Evolutionary conservation across 2,888 invertebrate species (phyloP).

Genomic region (Norana najaformis): DNA sequence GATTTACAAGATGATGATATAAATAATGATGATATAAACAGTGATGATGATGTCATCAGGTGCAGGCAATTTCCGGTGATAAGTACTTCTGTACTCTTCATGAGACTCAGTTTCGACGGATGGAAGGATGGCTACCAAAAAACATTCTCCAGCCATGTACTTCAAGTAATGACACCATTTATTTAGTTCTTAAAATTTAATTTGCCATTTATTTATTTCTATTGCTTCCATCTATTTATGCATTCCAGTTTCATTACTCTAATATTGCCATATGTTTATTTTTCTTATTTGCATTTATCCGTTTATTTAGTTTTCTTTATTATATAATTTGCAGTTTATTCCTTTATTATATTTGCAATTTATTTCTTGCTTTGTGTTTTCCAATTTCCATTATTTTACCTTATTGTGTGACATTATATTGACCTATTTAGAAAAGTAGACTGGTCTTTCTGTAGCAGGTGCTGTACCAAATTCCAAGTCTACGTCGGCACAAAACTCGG

Average conservation of each 20-base stretch:
- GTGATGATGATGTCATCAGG: background rate
- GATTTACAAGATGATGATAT: too few relatives aligned
- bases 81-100: background rate
- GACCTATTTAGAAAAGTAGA: background rate
- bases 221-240: background rate
- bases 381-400: background rate
- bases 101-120: background rate
- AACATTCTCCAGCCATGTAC: conserved; percentile 5
- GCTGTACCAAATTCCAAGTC: background rate
- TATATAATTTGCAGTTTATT: too few relatives aligned
- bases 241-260: background rate
- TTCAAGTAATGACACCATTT: background rate
- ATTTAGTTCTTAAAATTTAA: background rate
- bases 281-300: background rate
- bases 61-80: background rate
- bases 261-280: background rate
- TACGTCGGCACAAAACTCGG: background rate
- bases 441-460: background rate
- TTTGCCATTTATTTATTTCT: background rate
- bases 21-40: too few relatives aligned
- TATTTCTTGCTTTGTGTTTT: background rate
- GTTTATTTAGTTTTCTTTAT: too few relatives aligned
- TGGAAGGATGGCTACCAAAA: background rate
- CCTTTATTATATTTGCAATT: too few relatives aligned
- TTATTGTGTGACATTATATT: background rate